phyloP scores from a whole-genome alignment of 2,888 invertebrate genomes.

The Melinopterus prodromus region DNA sequence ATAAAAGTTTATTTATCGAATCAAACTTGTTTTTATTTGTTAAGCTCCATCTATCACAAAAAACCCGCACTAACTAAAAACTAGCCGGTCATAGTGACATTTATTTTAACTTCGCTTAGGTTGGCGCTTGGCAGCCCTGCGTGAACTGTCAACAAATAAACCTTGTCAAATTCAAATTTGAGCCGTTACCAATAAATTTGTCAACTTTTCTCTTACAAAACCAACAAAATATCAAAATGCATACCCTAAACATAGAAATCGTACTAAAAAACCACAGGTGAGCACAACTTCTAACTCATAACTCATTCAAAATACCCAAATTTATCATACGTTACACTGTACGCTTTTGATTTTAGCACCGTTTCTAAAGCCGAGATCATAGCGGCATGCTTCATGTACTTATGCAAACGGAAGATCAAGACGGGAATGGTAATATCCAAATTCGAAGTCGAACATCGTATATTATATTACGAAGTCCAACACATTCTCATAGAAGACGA shows the following conservation, averaged over 20 bases:
- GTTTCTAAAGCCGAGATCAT: constrained; percentile 42
- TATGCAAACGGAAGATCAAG: constrained; percentile 46
- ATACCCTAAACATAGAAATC: constrained; percentile 48
- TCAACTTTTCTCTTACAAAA: neutral
- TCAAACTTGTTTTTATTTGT: too few relatives aligned
- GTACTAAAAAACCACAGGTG: constrained; percentile 49
- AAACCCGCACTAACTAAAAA: too few relatives aligned
- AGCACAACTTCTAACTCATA: constrained; percentile 19
- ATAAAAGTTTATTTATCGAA: too few relatives aligned
- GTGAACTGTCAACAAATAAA: neutral
- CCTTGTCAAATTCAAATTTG: neutral
- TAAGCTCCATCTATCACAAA: too few relatives aligned
- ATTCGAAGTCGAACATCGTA: constrained; percentile 47
- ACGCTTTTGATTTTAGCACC: constrained; percentile 40
- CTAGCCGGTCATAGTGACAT: neutral
- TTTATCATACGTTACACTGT: neutral
- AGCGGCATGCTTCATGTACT: constrained; percentile 48
- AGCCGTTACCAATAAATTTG: too few relatives aligned
- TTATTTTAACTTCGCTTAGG: neutral
- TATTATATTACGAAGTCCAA: constrained; percentile 49
- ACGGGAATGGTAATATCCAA: constrained; percentile 51
- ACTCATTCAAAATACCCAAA: constrained; percentile 17
- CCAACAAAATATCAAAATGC: constrained; percentile 29
- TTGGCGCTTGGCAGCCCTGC: neutral
- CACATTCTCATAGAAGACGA: constrained; percentile 52